These are phyloP conservation scores for Encarsia formosa DNA, from an alignment of 2,888 invertebrate genomes.

Conservation along the genomic window DNA sequence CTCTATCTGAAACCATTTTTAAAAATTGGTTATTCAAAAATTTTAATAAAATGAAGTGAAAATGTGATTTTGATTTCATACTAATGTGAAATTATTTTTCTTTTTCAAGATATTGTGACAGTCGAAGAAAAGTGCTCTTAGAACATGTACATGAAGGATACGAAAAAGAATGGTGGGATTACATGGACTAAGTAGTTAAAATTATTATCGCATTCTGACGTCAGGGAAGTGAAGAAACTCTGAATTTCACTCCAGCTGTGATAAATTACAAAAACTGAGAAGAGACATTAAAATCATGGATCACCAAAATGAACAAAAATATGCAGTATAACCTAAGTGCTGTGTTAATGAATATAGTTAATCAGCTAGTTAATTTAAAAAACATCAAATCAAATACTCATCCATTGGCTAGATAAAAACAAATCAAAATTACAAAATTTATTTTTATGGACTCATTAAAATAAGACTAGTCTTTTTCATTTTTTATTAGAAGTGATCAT, in stretches of 20 bases:
- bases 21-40: not conserved
- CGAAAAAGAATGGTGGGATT: slow-evolving; percentile 98
- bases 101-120: slow-evolving; percentile 88
- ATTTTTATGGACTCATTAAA: not conserved
- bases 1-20: not conserved
- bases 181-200: slow-evolving; percentile 67
- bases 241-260: slow-evolving; percentile 48
- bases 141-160: slow-evolving; percentile 99
- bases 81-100: slow-evolving; percentile 4
- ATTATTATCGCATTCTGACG: slow-evolving; percentile 8
- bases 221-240: slow-evolving; percentile 26
- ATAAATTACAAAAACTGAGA: slow-evolving; percentile 46
- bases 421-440: not conserved
- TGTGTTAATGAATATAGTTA: slow-evolving; percentile 36
- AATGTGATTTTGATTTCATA: no score
- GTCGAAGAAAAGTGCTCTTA: slow-evolving; percentile 88
- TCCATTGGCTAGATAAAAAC: no score
- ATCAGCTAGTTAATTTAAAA: not conserved
- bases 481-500: not conserved
- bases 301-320: slow-evolving; percentile 25
- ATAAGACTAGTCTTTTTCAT: not conserved
- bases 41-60: not conserved
- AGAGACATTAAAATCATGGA: slow-evolving; percentile 29
- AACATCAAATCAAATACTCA: no score
- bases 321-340: slow-evolving; percentile 36